Conservation (phyloP, 2,797 vertebrate species). For the Phoxinus dragarum region DNA sequence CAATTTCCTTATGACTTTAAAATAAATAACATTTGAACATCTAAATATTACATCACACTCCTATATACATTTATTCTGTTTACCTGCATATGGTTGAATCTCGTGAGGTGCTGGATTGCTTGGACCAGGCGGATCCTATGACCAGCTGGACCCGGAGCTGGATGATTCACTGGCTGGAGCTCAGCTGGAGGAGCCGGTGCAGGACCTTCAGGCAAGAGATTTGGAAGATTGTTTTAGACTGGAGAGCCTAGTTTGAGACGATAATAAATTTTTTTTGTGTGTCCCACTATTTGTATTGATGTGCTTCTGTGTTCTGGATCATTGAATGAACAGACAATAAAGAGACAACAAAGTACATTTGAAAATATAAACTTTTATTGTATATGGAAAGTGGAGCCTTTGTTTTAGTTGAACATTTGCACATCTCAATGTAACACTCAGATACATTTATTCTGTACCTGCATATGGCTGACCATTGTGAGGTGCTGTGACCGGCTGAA, state of each 20-base stretch:
- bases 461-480: slow-evolving; percentile 59
- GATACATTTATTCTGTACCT: slow-evolving; percentile 1
- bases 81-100: slow-evolving; percentile 61
- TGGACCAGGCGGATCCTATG: too few relatives aligned
- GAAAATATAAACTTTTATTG: background rate
- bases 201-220: slow-evolving; percentile 74
- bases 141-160: too few relatives aligned
- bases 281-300: too few relatives aligned
- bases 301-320: too few relatives aligned
- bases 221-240: slow-evolving; percentile 63
- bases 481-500: slow-evolving; percentile 18
- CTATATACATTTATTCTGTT: slow-evolving; percentile 1
- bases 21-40: background rate
- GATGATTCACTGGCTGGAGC: too few relatives aligned
- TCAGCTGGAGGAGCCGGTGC: slow-evolving; percentile 72
- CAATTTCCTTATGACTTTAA: background rate
- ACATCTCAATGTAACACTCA: background rate
- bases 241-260: too few relatives aligned
- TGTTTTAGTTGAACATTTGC: background rate
- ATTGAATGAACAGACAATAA: background rate
- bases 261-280: too few relatives aligned
- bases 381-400: background rate
- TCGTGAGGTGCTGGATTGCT: background rate
- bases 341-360: background rate
- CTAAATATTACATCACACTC: background rate